Evolutionary conservation across 1,140 invertebrate genomes (phyloP).

Genomic region (Uloborus diversus): DNA sequence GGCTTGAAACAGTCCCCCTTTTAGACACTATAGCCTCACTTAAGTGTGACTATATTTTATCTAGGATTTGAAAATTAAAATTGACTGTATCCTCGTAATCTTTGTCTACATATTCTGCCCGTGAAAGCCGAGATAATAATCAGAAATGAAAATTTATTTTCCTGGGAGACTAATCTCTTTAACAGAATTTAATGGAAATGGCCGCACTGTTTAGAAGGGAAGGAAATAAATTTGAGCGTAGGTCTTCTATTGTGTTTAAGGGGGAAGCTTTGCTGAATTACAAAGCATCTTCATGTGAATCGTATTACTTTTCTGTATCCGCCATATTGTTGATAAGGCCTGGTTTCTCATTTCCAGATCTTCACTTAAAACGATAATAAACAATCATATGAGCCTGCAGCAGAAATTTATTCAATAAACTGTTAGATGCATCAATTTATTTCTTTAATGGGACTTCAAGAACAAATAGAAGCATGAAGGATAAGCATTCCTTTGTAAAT

Average conservation of each 20-base stretch:
- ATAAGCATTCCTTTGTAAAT: too few relatives aligned
- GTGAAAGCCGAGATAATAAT: constrained; percentile 17
- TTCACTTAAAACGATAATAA: too few relatives aligned
- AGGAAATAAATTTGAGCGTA: constrained; percentile 8
- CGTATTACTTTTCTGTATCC: background rate
- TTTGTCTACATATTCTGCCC: too few relatives aligned
- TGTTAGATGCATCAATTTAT: too few relatives aligned
- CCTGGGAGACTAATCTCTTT: constrained; percentile 18
- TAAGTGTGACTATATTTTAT: constrained; percentile 18
- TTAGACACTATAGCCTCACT: background rate
- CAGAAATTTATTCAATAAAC: too few relatives aligned
- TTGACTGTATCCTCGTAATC: too few relatives aligned
- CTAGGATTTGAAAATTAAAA: constrained; percentile 28
- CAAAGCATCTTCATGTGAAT: too few relatives aligned
- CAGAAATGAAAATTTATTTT: constrained; percentile 37
- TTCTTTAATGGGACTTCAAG: too few relatives aligned
- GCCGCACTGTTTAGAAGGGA: background rate
- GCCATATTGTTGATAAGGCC: constrained; percentile 21
- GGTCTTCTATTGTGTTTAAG: too few relatives aligned
- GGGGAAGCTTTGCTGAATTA: too few relatives aligned
- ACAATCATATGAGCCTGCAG: too few relatives aligned
- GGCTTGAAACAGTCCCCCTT: constrained; percentile 19
- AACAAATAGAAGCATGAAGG: too few relatives aligned
- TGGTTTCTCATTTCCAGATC: constrained; percentile 17
- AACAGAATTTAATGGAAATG: constrained; percentile 35